These are phyloP conservation scores for Etheostoma nigrum DNA, from an alignment of 2,797 vertebrate species.

Conservation along the genomic window DNA sequence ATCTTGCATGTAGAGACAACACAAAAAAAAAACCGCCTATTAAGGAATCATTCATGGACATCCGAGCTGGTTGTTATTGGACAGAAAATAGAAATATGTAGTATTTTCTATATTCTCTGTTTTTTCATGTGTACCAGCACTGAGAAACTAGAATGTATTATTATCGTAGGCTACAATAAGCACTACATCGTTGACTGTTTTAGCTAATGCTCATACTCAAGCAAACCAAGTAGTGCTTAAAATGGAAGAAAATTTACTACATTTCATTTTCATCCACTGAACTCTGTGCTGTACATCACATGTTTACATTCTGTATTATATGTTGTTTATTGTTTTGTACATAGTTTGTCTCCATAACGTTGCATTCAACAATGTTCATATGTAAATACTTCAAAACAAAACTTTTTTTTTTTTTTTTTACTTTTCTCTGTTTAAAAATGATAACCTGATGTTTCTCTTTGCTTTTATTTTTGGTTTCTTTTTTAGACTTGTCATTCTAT, in stretches of 20 bases:
- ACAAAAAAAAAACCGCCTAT: constrained; percentile 73
- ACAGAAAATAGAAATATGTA: constrained; percentile 83
- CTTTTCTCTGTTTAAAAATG: constrained; percentile 56
- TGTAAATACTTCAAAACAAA: constrained; percentile 82
- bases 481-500: constrained; percentile 72
- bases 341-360: constrained; percentile 67
- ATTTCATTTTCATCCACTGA: constrained; percentile 78
- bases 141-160: constrained; percentile 90
- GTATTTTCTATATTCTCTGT: constrained; percentile 85
- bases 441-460: constrained; percentile 79
- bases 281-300: constrained; percentile 83
- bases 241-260: constrained; percentile 76
- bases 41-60: constrained; percentile 84
- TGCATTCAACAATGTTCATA: constrained; percentile 76
- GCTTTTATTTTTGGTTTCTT: constrained; percentile 46
- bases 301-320: constrained; percentile 81
- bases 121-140: constrained; percentile 89
- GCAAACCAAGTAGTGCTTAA: constrained; percentile 84
- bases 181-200: constrained; percentile 89
- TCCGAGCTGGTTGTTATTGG: constrained; percentile 82
- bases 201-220: constrained; percentile 86
- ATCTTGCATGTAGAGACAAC: constrained; percentile 86
- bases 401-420: constrained; percentile 69
- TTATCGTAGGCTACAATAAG: constrained; percentile 88
- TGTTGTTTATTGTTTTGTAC: constrained; percentile 65